Base-by-base conservation (phyloP, 2,888 invertebrate species). In the Eupithecia abbreviata region DNA sequence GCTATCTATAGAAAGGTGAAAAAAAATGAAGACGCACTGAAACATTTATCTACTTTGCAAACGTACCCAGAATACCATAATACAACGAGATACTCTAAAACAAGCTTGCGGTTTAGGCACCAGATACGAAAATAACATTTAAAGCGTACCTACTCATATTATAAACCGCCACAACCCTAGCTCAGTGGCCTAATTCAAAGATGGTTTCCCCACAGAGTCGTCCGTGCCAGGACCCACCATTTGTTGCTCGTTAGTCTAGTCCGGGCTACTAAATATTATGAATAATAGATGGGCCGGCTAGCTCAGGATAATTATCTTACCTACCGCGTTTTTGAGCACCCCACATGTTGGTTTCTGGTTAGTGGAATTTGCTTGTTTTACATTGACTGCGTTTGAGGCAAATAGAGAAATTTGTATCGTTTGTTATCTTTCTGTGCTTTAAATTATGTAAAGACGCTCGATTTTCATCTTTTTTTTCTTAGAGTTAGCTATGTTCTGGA, bases 231-330 rank as follows among this genome's bases (percentile, higher is more conserved):
- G 76, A 74, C 75, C 75, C 80, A 79, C 80, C 89, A 90, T 89
- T 88, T 87, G 86, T 86, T 88, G 86, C 87, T 88, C 87, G 88
- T 90, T 89, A 89, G 85, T 82, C 80, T 78, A 84, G 77, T 83
- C 84, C 81, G 83, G 86, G 82, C 87, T 83, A 88, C 88, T 88
- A 88, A 89, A 90, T 87, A 89, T 86, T 86, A 87, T 90, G 89
- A 91, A 90, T 91, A 90, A 90, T 89, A 87, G 88, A 91, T 89
- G 87, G 65, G 75, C 73, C 72, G 74, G 79, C 74, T 75, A 69
- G 45, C 47, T 4, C 65, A 78, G 76, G 73, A 77, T 82, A 81
- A 81, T 81, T 82, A 81, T 77, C 71, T 74, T 78, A 75, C 80
- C 72, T 77, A 75, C 80, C 74, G 72, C 47, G 75, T 82, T 82